Evolutionary conservation across 1,140 invertebrate genomes (phyloP), one percentile per base, ranked within the genome.

Genomic region (Lucilia cuprina): DNA sequence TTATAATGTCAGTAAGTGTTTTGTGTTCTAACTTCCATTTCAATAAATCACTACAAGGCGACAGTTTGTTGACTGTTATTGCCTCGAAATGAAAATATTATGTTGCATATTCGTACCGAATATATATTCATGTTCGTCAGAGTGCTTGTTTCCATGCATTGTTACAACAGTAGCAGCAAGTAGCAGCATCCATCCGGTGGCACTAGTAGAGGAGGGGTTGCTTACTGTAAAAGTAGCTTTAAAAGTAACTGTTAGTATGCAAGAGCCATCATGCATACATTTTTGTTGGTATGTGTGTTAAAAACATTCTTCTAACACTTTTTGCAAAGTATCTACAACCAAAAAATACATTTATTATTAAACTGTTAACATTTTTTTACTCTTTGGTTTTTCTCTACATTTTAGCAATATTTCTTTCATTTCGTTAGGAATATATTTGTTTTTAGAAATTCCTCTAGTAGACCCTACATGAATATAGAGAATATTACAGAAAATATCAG

Each of bases 31-130:
- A 78, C 34, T 78, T 47, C 75, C 19, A 17, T 41, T 47, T 78
- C 19, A 80, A 80, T 80, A 80, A 80, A 80, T 80, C 77, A 80
- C 77, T 80, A 80, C 35, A 80, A 49, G 77, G 41, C 77, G 77
- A 80, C 77, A 80, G 77, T 80, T 80, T 80, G 77, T 49, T 80
- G 77, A 80, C 77, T 80, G 77, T 80, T 80, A 80, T 80, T 80
- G 77, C 77, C 77, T 80, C 77, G 21, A 80, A 80, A 80, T 80
- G 77, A 80, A 80, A 80, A 80, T 80, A 80, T 80, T 80, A 49
- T 80, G 77, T 80, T 80, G 77, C 77, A 80, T 80, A 49, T 49
- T 77, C 50, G 5, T 70, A 70, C 65, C 25, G 25, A 30, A 70
- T 0, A 55, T 0, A 55, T 55, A 55, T 55, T 55, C 1, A 55